Conservation (phyloP, 1,140 invertebrate genomes). For the Augochlora pura region DNA sequence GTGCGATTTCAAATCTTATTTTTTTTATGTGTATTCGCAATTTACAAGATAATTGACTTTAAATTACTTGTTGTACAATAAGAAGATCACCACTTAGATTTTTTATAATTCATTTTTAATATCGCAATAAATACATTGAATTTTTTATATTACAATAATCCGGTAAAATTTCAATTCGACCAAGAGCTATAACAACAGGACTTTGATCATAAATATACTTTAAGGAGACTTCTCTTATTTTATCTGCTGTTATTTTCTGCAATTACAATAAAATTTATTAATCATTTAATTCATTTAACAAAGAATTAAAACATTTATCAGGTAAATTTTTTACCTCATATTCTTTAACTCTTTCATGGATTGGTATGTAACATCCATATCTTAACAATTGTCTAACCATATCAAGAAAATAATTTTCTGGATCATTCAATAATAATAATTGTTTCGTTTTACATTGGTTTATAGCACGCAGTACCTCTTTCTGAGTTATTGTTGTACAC, state of each 20-base stretch:
- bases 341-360: conserved; percentile 50
- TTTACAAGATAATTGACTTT: background rate
- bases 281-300: conserved; percentile 8
- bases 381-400: conserved; percentile 51
- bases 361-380: conserved; percentile 52
- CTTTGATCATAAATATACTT: conserved; percentile 67
- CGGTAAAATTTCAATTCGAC: conserved; percentile 61
- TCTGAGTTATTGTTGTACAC: conserved; percentile 70
- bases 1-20: no score
- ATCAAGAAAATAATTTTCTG: conserved; percentile 60
- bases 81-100: background rate
- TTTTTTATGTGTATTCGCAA: background rate
- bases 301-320: background rate
- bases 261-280: conserved; percentile 21
- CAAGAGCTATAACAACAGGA: conserved; percentile 59
- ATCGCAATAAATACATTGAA: conserved; percentile 55
- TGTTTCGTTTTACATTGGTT: conserved; percentile 71
- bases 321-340: conserved; percentile 52
- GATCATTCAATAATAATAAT: conserved; percentile 48
- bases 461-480: conserved; percentile 75
- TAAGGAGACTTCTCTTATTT: conserved; percentile 44
- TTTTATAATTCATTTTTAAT: conserved; percentile 33
- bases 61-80: background rate
- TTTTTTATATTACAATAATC: conserved; percentile 59
- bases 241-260: conserved; percentile 52